Evolutionary conservation across 2,888 invertebrate species (phyloP).

Genomic region (Acanthoscelides obtectus): DNA sequence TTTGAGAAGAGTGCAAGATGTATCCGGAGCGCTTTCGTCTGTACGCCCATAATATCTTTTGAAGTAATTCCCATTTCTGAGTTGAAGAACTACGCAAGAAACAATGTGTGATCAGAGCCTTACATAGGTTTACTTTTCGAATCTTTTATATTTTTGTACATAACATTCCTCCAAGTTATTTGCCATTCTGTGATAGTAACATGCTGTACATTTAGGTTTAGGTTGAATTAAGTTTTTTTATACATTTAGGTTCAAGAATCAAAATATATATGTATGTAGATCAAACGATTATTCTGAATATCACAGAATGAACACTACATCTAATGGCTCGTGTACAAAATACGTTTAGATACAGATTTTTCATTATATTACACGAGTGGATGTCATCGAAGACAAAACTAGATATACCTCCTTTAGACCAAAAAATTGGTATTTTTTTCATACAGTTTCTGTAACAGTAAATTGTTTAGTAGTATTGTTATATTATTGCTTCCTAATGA

Average conservation of each 20-base stretch:
- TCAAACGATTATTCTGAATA: slow-evolving; percentile 47
- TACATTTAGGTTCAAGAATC: slow-evolving; percentile 22
- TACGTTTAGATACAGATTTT: slow-evolving; percentile 14
- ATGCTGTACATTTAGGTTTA: neutral
- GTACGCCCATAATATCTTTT: too few relatives aligned
- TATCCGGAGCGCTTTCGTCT: too few relatives aligned
- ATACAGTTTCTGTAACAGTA: too few relatives aligned
- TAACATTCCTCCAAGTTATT: neutral
- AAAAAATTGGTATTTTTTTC: too few relatives aligned
- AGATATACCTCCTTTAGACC: neutral
- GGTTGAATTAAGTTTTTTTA: neutral
- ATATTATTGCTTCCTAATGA: too few relatives aligned
- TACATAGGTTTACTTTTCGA: too few relatives aligned
- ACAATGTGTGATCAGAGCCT: too few relatives aligned
- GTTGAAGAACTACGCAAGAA: too few relatives aligned
- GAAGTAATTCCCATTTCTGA: too few relatives aligned
- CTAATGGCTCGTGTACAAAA: slow-evolving; percentile 49
- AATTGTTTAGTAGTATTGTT: too few relatives aligned
- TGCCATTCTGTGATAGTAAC: neutral
- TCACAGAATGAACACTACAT: slow-evolving; percentile 50
- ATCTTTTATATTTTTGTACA: too few relatives aligned
- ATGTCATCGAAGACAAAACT: neutral
- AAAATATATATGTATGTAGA: slow-evolving; percentile 29
- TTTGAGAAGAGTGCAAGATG: too few relatives aligned
- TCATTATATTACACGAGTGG: neutral